Evolutionary conservation across 2,888 invertebrate species (phyloP), one percentile per base, ranked within the genome.

Genomic region (Rhyacophila evoluta): DNA sequence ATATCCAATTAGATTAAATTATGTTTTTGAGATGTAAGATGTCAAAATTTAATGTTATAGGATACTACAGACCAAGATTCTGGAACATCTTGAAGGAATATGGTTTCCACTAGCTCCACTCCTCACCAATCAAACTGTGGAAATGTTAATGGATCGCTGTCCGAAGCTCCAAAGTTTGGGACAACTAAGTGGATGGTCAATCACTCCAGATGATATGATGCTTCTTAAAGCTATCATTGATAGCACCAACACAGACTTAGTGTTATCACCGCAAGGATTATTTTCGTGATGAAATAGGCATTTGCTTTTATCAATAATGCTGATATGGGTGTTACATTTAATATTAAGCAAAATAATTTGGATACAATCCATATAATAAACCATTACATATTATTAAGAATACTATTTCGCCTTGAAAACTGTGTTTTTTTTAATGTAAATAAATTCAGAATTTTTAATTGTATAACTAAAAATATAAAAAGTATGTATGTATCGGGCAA

Each of bases 101-200:
- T 93, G 93, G 93, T 92, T 94, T 83, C 93, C 93, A 1, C 89
- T 92, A 84, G 94, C 94, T 0, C 91, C 92, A 6, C 91, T 91
- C 72, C 86, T 94, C 29, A 92, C 93, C 0, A 85, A 89, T 2
- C 90, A 90, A 74, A 91, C 93, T 0, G 92, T 94, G 68, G 92
- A 94, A 84, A 85, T 93, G 10, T 86, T 94, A 68, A 93, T 93
- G 91, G 92, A 93, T 75, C 89, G 89, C 82, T 93, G 93, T 83
- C 93, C 93, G 0, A 93, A 92, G 83, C 86, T 94, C 67, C 91
- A 87, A 83, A 91, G 91, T 81, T 87, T 94, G 10, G 94, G 94
- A 0, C 92, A 93, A 84, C 85, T 94, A 15, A 92, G 91, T 70
- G 93, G 93, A 0, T 94, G 94, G 94, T 89, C 91, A 80, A 88